Percentiles rank a stretch among this genome's conserved stretches.
These are phyloP conservation scores for Notamacropus eugenii DNA, from an alignment of 2,797 vertebrate genomes.

Conservation along the genomic window DNA sequence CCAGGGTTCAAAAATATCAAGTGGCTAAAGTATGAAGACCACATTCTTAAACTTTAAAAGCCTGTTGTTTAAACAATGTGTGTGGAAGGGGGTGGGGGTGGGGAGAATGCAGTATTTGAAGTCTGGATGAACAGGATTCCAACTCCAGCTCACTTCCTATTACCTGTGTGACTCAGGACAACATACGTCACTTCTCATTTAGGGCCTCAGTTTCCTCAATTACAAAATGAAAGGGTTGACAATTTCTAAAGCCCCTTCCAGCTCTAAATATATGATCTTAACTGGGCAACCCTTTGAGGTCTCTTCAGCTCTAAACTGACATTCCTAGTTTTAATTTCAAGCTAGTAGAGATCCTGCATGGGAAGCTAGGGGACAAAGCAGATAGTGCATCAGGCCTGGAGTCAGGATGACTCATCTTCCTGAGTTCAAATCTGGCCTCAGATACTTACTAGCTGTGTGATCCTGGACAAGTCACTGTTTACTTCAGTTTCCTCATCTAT, in stretches of 20 bases:
- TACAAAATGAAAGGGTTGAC: neutral
- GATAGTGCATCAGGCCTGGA: neutral
- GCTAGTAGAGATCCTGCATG: neutral
- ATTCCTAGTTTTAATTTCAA: neutral
- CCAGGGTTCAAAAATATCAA: neutral
- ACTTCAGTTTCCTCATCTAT: neutral
- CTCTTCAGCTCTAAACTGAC: neutral
- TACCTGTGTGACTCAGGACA: neutral
- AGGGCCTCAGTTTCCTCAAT: neutral
- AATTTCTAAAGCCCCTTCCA: neutral
- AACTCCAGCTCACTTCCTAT: neutral
- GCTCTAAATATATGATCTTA: neutral
- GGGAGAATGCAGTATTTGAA: neutral
- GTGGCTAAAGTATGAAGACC: neutral
- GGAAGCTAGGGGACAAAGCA: neutral
- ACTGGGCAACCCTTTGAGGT: neutral
- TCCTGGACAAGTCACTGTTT: neutral
- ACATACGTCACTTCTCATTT: neutral
- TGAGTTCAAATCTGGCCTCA: neutral
- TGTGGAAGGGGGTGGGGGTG: too few relatives aligned
- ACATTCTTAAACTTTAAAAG: neutral
- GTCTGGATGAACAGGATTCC: neutral
- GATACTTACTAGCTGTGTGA: neutral
- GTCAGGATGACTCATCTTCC: neutral
- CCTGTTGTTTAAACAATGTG: neutral